Evolutionary conservation across 2,113 vertebrate genomes (phyloP).

Genomic region (Stigmatopora nigra): DNA sequence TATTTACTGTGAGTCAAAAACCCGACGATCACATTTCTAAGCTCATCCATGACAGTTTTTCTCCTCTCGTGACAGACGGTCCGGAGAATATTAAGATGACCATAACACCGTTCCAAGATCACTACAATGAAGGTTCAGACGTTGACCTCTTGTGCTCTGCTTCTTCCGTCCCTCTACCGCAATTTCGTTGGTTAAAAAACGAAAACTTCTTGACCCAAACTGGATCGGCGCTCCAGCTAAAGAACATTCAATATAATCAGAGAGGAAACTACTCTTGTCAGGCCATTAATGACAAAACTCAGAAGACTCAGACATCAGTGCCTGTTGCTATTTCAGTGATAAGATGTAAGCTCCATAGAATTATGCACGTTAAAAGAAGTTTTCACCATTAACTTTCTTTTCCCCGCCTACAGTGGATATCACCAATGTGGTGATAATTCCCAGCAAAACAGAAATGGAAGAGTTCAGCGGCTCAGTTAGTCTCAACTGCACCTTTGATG

Average conservation of each 20-base stretch:
- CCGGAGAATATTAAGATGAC: conserved; percentile 29
- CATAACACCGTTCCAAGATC: conserved; percentile 6
- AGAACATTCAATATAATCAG: conserved; percentile 39
- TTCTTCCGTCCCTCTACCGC: conserved; percentile 41
- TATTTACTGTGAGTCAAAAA: conserved; percentile 47
- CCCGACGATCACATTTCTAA: neutral
- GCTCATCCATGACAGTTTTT: neutral
- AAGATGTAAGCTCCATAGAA: conserved; percentile 26
- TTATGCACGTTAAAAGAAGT: neutral
- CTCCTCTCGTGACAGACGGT: conserved; percentile 24
- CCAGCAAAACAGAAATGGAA: conserved; percentile 21
- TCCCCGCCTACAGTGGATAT: neutral
- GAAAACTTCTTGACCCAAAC: conserved; percentile 13
- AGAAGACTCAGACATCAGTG: conserved; percentile 28
- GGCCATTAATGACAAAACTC: conserved; percentile 46
- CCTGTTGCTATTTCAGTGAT: conserved; percentile 28
- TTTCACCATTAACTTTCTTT: neutral
- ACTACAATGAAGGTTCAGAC: conserved; percentile 30
- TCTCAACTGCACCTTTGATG: conserved; percentile 33
- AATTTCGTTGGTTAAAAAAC: conserved; percentile 44
- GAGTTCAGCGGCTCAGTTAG: conserved; percentile 37
- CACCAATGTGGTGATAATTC: neutral
- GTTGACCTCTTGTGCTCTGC: conserved; percentile 40
- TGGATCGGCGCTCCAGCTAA: conserved; percentile 39
- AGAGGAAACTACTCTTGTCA: conserved; percentile 54